Base-by-base conservation (phyloP, 1,140 invertebrate genomes). In the Drosophila simulans region DNA sequence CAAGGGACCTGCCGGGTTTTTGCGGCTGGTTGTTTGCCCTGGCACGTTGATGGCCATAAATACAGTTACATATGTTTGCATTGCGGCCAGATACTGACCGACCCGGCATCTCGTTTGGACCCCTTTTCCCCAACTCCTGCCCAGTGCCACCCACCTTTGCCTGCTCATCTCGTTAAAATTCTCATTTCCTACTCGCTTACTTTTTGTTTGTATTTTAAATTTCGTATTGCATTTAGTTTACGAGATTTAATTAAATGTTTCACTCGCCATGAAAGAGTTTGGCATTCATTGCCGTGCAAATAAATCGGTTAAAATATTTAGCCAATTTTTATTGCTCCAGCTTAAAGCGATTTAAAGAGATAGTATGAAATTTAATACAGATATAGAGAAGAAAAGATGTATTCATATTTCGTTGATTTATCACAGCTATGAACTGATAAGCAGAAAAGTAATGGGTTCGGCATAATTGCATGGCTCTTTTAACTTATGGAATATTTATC, bases 11-110 rank as follows among this genome's bases (percentile, higher is more conserved):
- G 68, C 27, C 60, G 48, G 56, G 62, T 58, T 65, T 65, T 55
- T 79, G 76, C 49, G 80, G 80, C 57, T 63, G 71, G 52, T 65
- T 86, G 73, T 81, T 85, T 81, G 77, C 71, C 55, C 53, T 71
- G 57, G 51, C 62, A 80, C 66, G 72, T 77, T 84, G 82, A 85
- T 86, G 82, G 75, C 59, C 82, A 81, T 86, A 86, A 86, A 86
- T 88, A 81, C 78, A 66, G 74, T 74, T 81, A 77, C 81, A 86
- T 70, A 75, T 82, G 74, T 81, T 81, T 77, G 57, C 51, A 74
- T 80, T 86, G 73, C 40, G 52, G 34, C 52, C 52, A 56, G 43
- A 45, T 45, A 48, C 42, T 55, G 35, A 10, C 20, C 45, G 25
- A 20, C 20, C 56, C n/a, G 5, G 12, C 31, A 27, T 7, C 37